Percentiles rank a stretch among this genome's conserved stretches.
These are phyloP conservation scores for Aptenodytes patagonicus DNA, from an alignment of 2,113 vertebrate species.

Conservation along the genomic window DNA sequence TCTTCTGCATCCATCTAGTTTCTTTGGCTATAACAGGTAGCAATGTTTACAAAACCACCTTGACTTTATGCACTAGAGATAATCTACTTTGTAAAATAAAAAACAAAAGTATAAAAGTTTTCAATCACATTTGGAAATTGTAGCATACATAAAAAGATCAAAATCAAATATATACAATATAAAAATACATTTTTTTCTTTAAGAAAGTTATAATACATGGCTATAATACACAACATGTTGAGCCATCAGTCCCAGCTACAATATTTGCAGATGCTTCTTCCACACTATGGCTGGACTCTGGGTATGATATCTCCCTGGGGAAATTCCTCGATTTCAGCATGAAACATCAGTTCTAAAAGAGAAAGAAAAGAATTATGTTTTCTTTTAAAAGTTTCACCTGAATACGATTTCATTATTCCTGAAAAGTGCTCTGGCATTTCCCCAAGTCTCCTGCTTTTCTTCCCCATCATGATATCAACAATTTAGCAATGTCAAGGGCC, in stretches of 20 bases:
- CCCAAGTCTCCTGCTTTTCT: not conserved
- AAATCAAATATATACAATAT: conserved; percentile 43
- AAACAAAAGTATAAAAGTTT: conserved; percentile 21
- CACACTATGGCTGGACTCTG: conserved; percentile 70
- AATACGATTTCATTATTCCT: not conserved
- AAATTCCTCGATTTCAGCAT: conserved; percentile 80
- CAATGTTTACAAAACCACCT: not conserved
- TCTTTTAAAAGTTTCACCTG: not conserved
- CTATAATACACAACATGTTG: conserved; percentile 7
- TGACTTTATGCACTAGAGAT: not conserved
- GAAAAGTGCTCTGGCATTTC: not conserved
- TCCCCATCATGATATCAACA: not conserved
- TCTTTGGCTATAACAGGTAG: not conserved
- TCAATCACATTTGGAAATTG: not conserved
- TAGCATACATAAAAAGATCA: conserved; percentile 23
- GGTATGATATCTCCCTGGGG: conserved; percentile 73
- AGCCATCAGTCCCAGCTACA: not conserved
- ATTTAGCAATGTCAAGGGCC: not conserved
- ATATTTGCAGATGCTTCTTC: not conserved
- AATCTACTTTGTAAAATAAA: conserved; percentile 5
- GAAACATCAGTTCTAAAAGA: conserved; percentile 81
- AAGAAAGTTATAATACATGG: conserved; percentile 42
- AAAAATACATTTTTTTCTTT: conserved; percentile 65
- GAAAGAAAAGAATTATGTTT: not conserved
- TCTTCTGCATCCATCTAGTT: not conserved